Percentiles rank a stretch among this genome's conserved stretches.
phyloP scores from a whole-genome alignment of 2,888 invertebrate species.

The Pammene fasciana region DNA sequence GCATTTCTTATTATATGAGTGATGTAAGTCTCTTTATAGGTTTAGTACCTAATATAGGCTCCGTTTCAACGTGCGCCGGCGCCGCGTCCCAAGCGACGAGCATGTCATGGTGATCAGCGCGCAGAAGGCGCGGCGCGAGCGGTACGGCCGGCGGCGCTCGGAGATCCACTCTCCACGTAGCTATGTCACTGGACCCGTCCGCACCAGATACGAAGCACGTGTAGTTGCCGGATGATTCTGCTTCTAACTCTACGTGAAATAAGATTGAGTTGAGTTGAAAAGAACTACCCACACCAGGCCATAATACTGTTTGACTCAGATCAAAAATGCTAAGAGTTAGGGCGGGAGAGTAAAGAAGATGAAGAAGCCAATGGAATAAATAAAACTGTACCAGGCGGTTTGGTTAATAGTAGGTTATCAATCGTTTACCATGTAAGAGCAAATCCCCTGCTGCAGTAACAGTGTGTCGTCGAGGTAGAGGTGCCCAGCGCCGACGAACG shows the following conservation, averaged over 20 bases:
- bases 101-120: constrained; percentile 79
- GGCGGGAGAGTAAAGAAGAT: no score
- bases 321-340: no score
- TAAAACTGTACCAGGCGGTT: no score
- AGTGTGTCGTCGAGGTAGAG: constrained; percentile 79
- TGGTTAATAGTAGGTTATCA: no score
- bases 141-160: constrained; percentile 87
- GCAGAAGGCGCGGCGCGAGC: constrained; percentile 85
- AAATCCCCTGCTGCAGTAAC: constrained; percentile 85
- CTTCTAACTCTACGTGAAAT: constrained; percentile 82
- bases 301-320: no score
- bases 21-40: no score
- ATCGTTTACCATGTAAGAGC: constrained; percentile 84
- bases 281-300: no score
- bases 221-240: constrained; percentile 87
- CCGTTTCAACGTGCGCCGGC: constrained; percentile 53
- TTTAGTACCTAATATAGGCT: constrained; percentile 41
- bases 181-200: constrained; percentile 88
- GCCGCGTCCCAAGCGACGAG: constrained; percentile 85
- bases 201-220: constrained; percentile 90
- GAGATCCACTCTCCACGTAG: constrained; percentile 76
- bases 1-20: no score
- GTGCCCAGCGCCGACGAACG: constrained; percentile 85
- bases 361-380: no score
- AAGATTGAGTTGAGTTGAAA: not conserved